Percentiles rank a stretch among this genome's conserved stretches.
Conservation (phyloP, 2,113 vertebrate genomes). For the Xyliphius kryptos region DNA sequence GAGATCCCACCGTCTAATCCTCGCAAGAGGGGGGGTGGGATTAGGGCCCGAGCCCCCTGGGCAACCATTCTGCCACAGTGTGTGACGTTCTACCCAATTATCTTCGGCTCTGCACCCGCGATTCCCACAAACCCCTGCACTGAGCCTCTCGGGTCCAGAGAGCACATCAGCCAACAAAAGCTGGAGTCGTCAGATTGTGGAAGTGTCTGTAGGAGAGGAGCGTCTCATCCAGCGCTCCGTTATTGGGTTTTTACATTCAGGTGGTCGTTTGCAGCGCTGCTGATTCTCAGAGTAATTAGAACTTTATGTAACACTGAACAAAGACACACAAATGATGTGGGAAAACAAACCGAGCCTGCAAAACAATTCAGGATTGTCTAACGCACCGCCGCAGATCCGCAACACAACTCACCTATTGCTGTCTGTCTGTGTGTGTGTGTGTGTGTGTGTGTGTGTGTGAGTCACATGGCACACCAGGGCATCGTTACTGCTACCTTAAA, state of each 20-base stretch:
- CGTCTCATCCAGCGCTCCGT: too few relatives aligned
- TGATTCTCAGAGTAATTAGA: slow-evolving; percentile 17
- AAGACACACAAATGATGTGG: slow-evolving; percentile 25
- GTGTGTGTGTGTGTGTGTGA: slow-evolving; percentile 1
- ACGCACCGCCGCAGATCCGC: neutral
- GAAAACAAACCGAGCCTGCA: slow-evolving; percentile 9
- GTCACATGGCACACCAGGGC: slow-evolving; percentile 5
- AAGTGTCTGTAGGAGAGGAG: neutral
- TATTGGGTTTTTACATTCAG: neutral
- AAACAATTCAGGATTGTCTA: slow-evolving; percentile 13
- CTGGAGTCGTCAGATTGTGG: neutral
- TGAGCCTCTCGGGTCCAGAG: slow-evolving; percentile 16
- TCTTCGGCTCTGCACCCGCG: slow-evolving; percentile 34
- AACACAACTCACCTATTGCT: neutral
- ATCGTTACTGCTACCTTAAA: slow-evolving; percentile 8
- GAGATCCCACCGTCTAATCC: slow-evolving; percentile 37
- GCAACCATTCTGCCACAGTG: slow-evolving; percentile 35
- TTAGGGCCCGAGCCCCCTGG: slow-evolving; percentile 34
- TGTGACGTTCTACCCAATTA: slow-evolving; percentile 43
- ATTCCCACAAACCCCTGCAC: slow-evolving; percentile 21
- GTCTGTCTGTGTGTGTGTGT: neutral
- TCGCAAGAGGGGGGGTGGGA: slow-evolving; percentile 27
- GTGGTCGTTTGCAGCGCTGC: neutral
- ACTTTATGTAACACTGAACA: slow-evolving; percentile 27
- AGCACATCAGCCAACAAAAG: neutral